Base-by-base conservation (phyloP, 1,140 invertebrate species). In the Drosophila saltans region DNA sequence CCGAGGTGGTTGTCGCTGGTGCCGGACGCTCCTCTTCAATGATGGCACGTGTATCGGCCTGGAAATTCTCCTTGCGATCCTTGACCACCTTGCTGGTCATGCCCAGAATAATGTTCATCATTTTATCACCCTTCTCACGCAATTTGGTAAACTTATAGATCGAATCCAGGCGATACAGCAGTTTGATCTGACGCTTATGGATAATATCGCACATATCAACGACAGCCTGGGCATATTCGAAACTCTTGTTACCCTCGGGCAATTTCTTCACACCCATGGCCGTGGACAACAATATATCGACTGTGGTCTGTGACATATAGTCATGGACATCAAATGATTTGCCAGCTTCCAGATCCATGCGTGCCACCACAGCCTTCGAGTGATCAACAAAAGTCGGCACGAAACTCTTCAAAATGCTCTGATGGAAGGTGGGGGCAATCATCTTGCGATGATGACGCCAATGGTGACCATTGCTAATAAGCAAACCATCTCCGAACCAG, bases 341-440 rank as follows among this genome's bases (percentile, higher is more conserved):
- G 16, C 94, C 95, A 3, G 94, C 85, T 91, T 96, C 94, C 30
- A 93, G 91, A 33, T 93, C 92, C 77, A 99, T 93, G 75, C 95
- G 95, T 0, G 94, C 82, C 0, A 97, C 94, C 1, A 98, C 93
- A 48, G 94, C 94, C 30, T 93, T 92, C 24, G 96, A 95, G 85
- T 99, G 97, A 56, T 96, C 94, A 64, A 98, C 98, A 92, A 99
- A 98, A 0, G 97, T 93, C 0, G 95, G 94, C 2, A 98, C 93
- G 83, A 99, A 99, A 26, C 97, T 96, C 88, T 98, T 97, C 2
- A 99, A 92, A 52, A 99, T 97, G 71, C 96, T 97, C 81, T 98
- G 95, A 91, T 99, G 98, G 92, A 99, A 99, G 1, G 98, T 96
- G 0, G 98, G 98, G 0, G 97, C 98, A 56, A 99, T 96, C 83